Conservation (phyloP, 2,888 invertebrate species). For the Idaea dimidiata region DNA sequence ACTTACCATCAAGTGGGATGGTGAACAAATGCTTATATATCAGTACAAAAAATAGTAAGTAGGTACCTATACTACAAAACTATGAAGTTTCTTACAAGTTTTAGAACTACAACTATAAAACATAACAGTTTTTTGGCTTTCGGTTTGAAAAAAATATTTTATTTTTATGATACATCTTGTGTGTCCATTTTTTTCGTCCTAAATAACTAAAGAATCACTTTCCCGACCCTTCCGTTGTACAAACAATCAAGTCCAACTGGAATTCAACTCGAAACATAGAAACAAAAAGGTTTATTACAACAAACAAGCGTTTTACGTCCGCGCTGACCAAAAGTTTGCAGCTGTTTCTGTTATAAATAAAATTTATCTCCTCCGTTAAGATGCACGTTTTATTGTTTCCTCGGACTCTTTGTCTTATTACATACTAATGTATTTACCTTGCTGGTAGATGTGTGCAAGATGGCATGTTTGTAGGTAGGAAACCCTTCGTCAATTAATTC, state of each 20-base stretch:
- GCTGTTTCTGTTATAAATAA: conserved; percentile 77
- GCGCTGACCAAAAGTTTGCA: conserved; percentile 80
- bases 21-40: too few species aligned
- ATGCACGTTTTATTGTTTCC: conserved; percentile 70
- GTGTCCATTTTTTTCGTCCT: conserved; percentile 39
- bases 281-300: conserved; percentile 64
- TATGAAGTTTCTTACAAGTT: too few species aligned
- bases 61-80: too few species aligned
- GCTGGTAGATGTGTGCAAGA: not conserved
- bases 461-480: not conserved
- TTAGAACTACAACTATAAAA: too few species aligned
- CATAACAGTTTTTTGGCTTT: not conserved
- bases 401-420: conserved; percentile 27
- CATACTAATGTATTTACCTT: not conserved
- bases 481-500: too few species aligned
- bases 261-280: conserved; percentile 47
- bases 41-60: too few species aligned
- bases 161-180: conserved; percentile 39
- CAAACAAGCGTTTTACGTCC: conserved; percentile 61
- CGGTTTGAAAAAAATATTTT: conserved; percentile 3
- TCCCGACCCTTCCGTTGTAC: conserved; percentile 42
- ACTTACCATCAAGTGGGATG: too few species aligned
- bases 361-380: conserved; percentile 73
- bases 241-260: conserved; percentile 46
- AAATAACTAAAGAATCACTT: conserved; percentile 39